Base-by-base conservation (phyloP, 2,797 vertebrate species). In the Epinephelus malabaricus region DNA sequence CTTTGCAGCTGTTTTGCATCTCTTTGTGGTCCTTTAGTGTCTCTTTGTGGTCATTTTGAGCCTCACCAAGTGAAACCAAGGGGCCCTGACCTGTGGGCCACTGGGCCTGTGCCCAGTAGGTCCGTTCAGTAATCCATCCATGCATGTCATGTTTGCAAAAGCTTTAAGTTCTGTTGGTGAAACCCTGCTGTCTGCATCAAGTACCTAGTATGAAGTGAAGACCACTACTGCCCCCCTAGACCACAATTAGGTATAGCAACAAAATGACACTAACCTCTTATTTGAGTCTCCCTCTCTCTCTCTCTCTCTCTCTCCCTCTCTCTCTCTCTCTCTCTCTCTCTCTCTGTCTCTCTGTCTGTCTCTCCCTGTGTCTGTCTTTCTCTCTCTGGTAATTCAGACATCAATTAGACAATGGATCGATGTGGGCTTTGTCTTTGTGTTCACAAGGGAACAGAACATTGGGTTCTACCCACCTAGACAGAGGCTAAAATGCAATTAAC, bases 391-490 rank as follows among this genome's bases (percentile, higher is more conserved):
- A 30, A 86, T 71, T 69, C 69, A 49, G 49, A 63, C 69, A 54
- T 73, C 55, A 70, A 15, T 73, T 60, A 77, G 56, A 56, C 51
- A 65, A 53, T 15, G 18, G 43, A 63, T 74, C 54, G 68, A 49
- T 64, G 54, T 34, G 61, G 43, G 34, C 59, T 89, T 86, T 76
- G 51, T 81, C 55, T 66, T 60, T 77, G 30, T 80, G 62, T 65
- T 78, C 72, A 70, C 77, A 66, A 4, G 47, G 56, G 49, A 84
- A 90, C 78, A 90, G 88, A 90, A 92, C 88, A 91, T 89, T 84
- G 80, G 70, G 77, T 81, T 82, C 63, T 73, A 54, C 47, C 69
- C 71, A 59, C 63, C 47, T 19, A 54, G 67, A 21, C 67, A 73
- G 54, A 56, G 46, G 1, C 53, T 82, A 17, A 79, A 89, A 90